Conservation (phyloP, 2,797 vertebrate genomes). For the Alosa sapidissima region DNA sequence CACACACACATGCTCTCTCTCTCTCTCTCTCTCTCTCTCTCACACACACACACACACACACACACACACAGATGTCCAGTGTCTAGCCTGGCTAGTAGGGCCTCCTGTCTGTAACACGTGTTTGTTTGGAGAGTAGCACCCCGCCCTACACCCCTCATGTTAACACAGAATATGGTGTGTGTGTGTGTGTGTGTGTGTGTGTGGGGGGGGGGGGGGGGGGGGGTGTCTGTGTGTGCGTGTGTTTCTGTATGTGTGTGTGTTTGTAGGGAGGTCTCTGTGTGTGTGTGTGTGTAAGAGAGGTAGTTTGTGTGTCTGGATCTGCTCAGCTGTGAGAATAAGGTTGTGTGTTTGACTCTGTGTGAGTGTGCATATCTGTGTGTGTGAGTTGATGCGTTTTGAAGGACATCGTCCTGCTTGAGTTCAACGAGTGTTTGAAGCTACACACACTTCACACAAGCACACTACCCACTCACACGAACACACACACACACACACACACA, state of each 20-base stretch:
- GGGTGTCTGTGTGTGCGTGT: not conserved
- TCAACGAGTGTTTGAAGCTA: too few relatives aligned
- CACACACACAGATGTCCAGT: not conserved
- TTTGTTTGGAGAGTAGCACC: not conserved
- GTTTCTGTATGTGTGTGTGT: too few relatives aligned
- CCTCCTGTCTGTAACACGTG: not conserved
- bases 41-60: constrained; percentile 1
- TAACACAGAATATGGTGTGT: not conserved
- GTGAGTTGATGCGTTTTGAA: too few relatives aligned
- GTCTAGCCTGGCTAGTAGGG: not conserved
- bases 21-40: not conserved
- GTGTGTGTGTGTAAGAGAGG: not conserved
- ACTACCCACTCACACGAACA: not conserved
- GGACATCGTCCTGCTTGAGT: too few relatives aligned
- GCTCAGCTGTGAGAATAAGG: too few relatives aligned
- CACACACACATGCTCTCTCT: not conserved
- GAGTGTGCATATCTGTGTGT: not conserved
- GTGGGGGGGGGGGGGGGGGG: not conserved
- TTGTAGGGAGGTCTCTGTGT: too few relatives aligned
- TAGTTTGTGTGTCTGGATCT: not conserved
- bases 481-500: not conserved
- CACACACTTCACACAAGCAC: too few relatives aligned
- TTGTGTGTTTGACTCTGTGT: not conserved
- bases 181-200: not conserved
- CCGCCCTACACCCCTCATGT: not conserved